phyloP scores from a whole-genome alignment of 2,113 vertebrate genomes.

The Neogobius melanostomus region DNA sequence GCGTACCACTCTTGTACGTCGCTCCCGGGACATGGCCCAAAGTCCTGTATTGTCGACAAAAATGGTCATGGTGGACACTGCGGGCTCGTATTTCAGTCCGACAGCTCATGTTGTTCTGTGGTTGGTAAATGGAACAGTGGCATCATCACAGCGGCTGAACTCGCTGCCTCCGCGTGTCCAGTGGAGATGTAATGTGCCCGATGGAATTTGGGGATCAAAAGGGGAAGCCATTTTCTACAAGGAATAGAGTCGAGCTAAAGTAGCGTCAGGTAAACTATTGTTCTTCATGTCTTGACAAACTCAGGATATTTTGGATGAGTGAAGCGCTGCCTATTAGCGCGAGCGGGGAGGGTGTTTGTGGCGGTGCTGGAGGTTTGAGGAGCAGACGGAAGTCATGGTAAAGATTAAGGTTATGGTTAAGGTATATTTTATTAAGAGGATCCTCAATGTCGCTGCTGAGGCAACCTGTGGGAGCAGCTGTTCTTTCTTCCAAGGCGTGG shows the following conservation, averaged over 20 bases:
- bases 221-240: not conserved
- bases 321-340: too few relatives aligned
- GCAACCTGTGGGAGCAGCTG: too few relatives aligned
- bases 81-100: conserved; percentile 38
- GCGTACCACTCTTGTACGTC: conserved; percentile 9
- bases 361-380: not conserved
- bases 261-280: not conserved
- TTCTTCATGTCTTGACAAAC: too few relatives aligned
- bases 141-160: conserved; percentile 33
- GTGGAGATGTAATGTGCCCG: conserved; percentile 36
- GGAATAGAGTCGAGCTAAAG: not conserved
- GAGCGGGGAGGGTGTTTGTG: not conserved
- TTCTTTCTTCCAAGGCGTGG: too few relatives aligned
- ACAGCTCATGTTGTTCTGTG: conserved; percentile 38
- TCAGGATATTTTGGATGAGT: not conserved
- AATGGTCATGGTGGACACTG: conserved; percentile 35
- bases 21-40: conserved; percentile 7
- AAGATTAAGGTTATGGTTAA: too few relatives aligned
- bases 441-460: too few relatives aligned
- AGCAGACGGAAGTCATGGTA: not conserved
- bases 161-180: conserved; percentile 40
- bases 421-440: too few relatives aligned
- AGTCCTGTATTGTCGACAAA: conserved; percentile 49
- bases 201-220: conserved; percentile 30
- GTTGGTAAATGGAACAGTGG: conserved; percentile 52